A percentile compares a stretch with the other conserved stretches of the same genome.
Conservation (phyloP, 2,113 vertebrate genomes). For the Motacilla tschutschensis region DNA sequence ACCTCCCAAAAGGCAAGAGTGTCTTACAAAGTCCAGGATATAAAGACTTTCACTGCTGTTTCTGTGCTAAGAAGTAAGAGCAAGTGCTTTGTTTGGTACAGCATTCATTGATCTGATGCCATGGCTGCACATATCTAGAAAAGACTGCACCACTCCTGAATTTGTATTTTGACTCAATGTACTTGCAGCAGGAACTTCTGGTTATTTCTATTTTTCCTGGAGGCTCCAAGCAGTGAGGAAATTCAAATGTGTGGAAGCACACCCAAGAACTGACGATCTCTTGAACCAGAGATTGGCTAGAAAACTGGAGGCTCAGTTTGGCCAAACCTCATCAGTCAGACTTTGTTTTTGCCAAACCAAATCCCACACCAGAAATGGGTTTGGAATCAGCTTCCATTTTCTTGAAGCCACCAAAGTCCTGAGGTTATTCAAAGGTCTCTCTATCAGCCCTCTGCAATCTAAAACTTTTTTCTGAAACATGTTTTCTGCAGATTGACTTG, state of each 20-base stretch:
- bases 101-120: not conserved
- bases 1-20: not conserved
- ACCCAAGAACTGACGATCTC: constrained; percentile 30
- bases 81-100: not conserved
- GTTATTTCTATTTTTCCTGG: constrained; percentile 47
- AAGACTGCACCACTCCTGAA: not conserved
- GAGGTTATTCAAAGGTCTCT: constrained; percentile 57
- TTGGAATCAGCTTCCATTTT: constrained; percentile 47
- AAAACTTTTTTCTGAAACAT: not conserved
- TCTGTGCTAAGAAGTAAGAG: not conserved
- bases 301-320: constrained; percentile 19
- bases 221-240: constrained; percentile 37
- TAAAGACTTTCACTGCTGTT: not conserved
- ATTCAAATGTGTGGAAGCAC: constrained; percentile 53
- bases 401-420: constrained; percentile 11
- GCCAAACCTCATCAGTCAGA: constrained; percentile 64
- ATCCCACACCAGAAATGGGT: constrained; percentile 39
- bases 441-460: constrained; percentile 5
- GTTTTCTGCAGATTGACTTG: not conserved
- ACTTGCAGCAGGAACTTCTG: constrained; percentile 23
- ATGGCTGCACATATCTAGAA: not conserved
- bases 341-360: constrained; percentile 63
- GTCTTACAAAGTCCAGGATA: not conserved
- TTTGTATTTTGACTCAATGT: not conserved
- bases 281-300: constrained; percentile 41